Evolutionary conservation across 2,888 invertebrate genomes (phyloP).

Genomic region (Periphyllus acericola): DNA sequence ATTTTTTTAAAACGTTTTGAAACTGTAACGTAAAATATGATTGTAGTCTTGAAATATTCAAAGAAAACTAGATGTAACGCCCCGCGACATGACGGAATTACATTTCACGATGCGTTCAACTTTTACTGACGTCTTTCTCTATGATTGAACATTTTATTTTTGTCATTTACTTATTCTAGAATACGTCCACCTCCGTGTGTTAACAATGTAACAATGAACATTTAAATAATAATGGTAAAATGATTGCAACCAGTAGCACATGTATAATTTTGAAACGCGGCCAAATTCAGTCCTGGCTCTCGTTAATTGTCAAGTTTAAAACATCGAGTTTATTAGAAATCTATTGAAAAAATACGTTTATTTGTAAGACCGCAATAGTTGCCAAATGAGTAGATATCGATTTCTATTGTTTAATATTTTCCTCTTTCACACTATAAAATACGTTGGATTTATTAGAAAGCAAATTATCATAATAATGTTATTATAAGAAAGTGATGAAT

Average conservation of each 20-base stretch:
- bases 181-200: background rate
- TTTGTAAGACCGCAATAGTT: background rate
- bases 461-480: background rate
- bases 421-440: background rate
- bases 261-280: background rate
- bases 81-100: background rate
- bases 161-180: background rate
- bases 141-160: too few species aligned
- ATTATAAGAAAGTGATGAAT: background rate
- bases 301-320: background rate
- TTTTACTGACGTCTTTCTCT: too few species aligned
- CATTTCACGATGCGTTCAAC: background rate
- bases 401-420: background rate
- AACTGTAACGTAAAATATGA: background rate
- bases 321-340: background rate
- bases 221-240: background rate
- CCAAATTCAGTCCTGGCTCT: background rate
- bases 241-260: background rate
- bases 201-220: background rate
- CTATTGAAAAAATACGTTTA: background rate
- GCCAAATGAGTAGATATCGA: slow-evolving; percentile 1
- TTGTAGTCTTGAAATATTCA: background rate
- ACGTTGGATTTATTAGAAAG: background rate
- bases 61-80: background rate
- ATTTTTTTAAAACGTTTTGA: background rate